These are phyloP conservation scores for Aldrovandia affinis DNA, from an alignment of 2,797 vertebrate genomes.

Conservation along the genomic window DNA sequence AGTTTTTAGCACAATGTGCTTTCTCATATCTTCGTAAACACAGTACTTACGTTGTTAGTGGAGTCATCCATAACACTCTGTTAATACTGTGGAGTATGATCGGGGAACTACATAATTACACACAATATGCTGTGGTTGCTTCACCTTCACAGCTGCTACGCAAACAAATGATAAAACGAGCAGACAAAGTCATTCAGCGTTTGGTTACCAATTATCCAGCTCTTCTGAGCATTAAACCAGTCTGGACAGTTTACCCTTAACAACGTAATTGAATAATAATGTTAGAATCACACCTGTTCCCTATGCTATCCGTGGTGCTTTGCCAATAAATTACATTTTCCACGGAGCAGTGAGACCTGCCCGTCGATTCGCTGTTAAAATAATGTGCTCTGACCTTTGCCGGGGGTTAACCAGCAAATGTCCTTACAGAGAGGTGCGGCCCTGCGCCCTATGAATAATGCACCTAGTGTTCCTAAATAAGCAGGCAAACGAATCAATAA, in stretches of 20 bases:
- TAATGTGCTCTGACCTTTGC: constrained; percentile 73
- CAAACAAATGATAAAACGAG: constrained; percentile 56
- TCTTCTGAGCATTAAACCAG: constrained; percentile 61
- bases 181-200: constrained; percentile 62
- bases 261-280: constrained; percentile 70
- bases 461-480: constrained; percentile 73
- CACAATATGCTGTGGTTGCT: constrained; percentile 40
- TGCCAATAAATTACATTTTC: constrained; percentile 59
- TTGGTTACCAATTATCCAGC: constrained; percentile 66
- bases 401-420: constrained; percentile 76
- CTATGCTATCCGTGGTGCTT: constrained; percentile 35
- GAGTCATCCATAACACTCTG: not conserved
- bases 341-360: constrained; percentile 17
- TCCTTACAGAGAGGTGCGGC: constrained; percentile 57
- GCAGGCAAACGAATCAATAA: constrained; percentile 76
- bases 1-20: too few relatives aligned
- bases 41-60: not conserved
- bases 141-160: constrained; percentile 57
- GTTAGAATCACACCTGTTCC: constrained; percentile 62
- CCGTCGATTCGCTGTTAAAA: constrained; percentile 69
- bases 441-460: constrained; percentile 75
- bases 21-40: not conserved
- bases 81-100: not conserved
- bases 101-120: constrained; percentile 20
- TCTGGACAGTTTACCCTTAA: constrained; percentile 64